Evolutionary conservation across 2,113 vertebrate genomes (phyloP).

Genomic region (Nycticorax nycticorax): DNA sequence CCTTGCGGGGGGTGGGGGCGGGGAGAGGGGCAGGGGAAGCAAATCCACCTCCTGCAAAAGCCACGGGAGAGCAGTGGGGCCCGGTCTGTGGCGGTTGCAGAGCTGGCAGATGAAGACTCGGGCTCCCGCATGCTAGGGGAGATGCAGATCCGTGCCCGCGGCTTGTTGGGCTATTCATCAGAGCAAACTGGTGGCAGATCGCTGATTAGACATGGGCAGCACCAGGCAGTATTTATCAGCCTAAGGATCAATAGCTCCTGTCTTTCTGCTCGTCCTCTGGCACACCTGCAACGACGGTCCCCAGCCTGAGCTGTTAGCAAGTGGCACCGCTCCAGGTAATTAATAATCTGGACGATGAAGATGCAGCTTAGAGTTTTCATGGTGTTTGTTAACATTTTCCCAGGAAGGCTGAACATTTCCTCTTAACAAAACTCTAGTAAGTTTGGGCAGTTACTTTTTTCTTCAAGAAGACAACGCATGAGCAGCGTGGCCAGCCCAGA

Average conservation of each 20-base stretch:
- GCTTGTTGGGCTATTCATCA: neutral
- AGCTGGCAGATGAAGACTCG: neutral
- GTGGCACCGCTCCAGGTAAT: neutral
- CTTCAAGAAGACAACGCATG: neutral
- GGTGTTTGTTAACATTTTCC: neutral
- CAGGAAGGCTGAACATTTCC: neutral
- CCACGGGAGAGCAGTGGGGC: accelerated
- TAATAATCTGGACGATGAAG: neutral
- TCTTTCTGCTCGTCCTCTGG: neutral
- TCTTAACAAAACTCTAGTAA: neutral
- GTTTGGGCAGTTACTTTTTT: neutral
- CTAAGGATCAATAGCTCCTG: neutral
- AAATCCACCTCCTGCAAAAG: neutral
- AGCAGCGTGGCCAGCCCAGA: neutral
- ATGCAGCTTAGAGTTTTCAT: neutral
- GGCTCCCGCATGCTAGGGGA: accelerated
- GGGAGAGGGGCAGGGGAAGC: neutral
- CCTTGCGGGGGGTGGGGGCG: accelerated
- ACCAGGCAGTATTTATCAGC: neutral
- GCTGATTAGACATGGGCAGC: neutral
- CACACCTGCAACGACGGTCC: neutral
- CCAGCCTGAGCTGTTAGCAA: neutral
- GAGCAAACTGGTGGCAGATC: neutral
- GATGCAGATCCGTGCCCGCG: neutral
- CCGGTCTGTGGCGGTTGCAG: neutral